Conservation (phyloP, 2,797 vertebrate species). For the Propithecus perrieri region DNA sequence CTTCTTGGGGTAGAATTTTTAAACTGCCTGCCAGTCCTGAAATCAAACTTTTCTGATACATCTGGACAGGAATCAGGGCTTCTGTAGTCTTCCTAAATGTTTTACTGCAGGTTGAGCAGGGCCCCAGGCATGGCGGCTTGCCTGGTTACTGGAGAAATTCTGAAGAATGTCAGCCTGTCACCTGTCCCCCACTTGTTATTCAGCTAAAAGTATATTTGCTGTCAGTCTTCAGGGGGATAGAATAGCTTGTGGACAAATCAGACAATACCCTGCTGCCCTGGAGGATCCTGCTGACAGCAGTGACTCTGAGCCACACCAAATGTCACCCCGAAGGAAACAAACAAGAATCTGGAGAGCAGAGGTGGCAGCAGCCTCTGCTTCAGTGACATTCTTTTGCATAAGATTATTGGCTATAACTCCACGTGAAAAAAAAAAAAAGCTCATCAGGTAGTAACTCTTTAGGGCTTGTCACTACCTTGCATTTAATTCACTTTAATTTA, state of each 20-base stretch:
- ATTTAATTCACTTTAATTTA: slow-evolving; percentile 44
- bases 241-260: slow-evolving; percentile 14
- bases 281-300: slow-evolving; percentile 28
- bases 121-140: not conserved
- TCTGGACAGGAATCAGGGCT: not conserved
- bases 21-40: not conserved
- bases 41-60: not conserved
- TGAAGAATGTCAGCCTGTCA: slow-evolving; percentile 44
- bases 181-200: not conserved
- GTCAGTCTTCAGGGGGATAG: slow-evolving; percentile 24
- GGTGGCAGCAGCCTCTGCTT: not conserved
- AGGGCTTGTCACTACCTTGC: not conserved
- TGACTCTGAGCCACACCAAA: slow-evolving; percentile 9
- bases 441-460: not conserved
- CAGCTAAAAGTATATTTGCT: slow-evolving; percentile 17
- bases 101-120: not conserved
- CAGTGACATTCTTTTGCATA: not conserved
- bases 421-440: not conserved
- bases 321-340: slow-evolving; percentile 29
- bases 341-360: not conserved
- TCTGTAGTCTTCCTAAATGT: not conserved
- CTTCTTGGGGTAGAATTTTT: not conserved
- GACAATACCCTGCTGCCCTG: not conserved
- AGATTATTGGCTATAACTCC: slow-evolving; percentile 28
- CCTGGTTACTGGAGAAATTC: slow-evolving; percentile 9